Evolutionary conservation across 2,888 invertebrate genomes (phyloP).

Genomic region (Strigamia maritima): DNA sequence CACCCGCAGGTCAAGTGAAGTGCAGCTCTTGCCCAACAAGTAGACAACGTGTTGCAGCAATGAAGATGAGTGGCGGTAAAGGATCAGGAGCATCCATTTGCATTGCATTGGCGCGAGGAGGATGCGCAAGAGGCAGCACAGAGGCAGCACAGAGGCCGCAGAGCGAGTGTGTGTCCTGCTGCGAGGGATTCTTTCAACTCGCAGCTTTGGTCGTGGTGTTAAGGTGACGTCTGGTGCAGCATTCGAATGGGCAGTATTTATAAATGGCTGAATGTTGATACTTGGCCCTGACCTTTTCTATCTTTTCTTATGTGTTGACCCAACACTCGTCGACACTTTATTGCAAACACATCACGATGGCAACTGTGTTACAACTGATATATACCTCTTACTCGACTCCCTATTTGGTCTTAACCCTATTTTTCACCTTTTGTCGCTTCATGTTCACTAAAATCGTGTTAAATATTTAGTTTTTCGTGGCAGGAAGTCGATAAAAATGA

Average conservation of each 20-base stretch:
- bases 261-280: no score
- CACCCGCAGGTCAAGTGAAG: neutral
- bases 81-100: neutral
- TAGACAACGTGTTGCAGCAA: slow-evolving; percentile 3
- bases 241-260: neutral
- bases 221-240: slow-evolving; percentile 15
- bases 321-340: neutral
- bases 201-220: neutral
- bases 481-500: no score
- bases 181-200: no score
- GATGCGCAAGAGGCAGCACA: no score
- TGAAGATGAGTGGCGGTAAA: neutral
- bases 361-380: no score
- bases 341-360: neutral
- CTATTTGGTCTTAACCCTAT: no score
- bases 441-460: no score
- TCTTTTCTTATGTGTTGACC: neutral
- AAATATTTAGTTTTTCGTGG: no score
- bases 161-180: no score
- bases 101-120: neutral
- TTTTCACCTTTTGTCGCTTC: no score
- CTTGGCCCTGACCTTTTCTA: slow-evolving; percentile 18
- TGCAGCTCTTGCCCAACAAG: neutral
- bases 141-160: no score
- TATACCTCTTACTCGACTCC: no score